A percentile compares a stretch with the other conserved stretches of the same genome.
Conservation (phyloP, 35 echinoderm and acorn worm species). For the Anneissia japonica region DNA sequence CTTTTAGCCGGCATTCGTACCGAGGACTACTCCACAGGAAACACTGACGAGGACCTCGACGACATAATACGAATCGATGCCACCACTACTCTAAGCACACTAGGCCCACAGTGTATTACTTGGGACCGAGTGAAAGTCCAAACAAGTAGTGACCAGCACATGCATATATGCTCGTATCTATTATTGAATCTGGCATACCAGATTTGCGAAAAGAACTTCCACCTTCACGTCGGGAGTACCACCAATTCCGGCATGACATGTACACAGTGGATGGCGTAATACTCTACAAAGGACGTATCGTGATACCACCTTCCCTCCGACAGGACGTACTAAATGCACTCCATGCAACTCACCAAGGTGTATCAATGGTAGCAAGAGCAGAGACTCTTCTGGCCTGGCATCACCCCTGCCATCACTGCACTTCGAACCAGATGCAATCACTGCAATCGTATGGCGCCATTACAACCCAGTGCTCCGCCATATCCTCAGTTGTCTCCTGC, state of each 20-base stretch:
- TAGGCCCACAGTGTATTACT: conserved; percentile 3
- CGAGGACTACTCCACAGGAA: neutral
- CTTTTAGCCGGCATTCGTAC: too few species aligned
- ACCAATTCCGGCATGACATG: conserved; percentile 25
- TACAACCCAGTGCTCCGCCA: conserved; percentile 24
- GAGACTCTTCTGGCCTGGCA: conserved; percentile 56
- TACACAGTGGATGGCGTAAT: conserved; percentile 30
- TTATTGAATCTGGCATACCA: conserved; percentile 24
- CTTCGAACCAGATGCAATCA: neutral
- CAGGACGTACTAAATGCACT: conserved; percentile 23
- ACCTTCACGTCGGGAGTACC: conserved; percentile 17
- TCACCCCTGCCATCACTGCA: neutral
- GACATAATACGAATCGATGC: too few species aligned
- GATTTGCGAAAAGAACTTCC: conserved; percentile 6
- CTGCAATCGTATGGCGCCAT: conserved; percentile 37
- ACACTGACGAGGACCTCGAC: neutral
- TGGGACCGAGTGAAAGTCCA: conserved; percentile 13
- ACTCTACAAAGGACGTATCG: conserved; percentile 34
- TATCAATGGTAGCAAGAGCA: conserved; percentile 36
- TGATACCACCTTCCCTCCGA: conserved; percentile 45
- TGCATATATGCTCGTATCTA: neutral
- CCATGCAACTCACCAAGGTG: conserved; percentile 51
- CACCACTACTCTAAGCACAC: neutral
- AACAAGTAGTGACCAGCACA: conserved; percentile 20
- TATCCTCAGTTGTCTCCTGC: conserved; percentile 6